A percentile compares a stretch with the other conserved stretches of the same genome.
Evolutionary conservation across 2,797 vertebrate species (phyloP).

Genomic region (Eidolon dupreanum): DNA sequence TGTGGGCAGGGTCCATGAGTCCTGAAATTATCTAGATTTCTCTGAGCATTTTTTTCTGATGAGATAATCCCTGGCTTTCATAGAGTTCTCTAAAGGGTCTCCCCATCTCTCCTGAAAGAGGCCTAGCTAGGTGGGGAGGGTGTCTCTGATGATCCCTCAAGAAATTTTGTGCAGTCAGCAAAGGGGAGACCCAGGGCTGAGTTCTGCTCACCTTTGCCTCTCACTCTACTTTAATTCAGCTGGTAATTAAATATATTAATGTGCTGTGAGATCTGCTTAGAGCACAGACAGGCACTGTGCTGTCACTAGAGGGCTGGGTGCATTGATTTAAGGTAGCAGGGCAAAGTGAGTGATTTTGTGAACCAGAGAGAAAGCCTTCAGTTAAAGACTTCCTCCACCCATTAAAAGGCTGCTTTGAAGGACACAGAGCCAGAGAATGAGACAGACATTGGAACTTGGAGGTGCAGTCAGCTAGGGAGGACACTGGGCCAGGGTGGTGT

Average conservation of each 20-base stretch:
- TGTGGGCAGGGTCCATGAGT: not conserved
- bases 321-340: not conserved
- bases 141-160: not conserved
- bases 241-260: not conserved
- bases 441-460: not conserved
- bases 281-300: not conserved
- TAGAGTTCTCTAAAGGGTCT: not conserved
- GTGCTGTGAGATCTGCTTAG: not conserved
- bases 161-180: not conserved
- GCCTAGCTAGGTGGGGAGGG: too few species aligned
- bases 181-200: not conserved
- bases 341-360: not conserved
- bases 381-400: not conserved
- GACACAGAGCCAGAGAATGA: not conserved
- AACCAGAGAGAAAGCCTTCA: constrained; percentile 22
- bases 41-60: not conserved
- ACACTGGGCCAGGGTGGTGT: not conserved
- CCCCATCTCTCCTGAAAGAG: not conserved
- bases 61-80: not conserved
- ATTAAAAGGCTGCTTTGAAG: not conserved
- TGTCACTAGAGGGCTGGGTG: not conserved
- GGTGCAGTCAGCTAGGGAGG: not conserved
- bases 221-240: constrained; percentile 4
- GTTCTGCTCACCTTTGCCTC: not conserved
- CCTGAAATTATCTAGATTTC: not conserved